Evolutionary conservation across 2,888 invertebrate genomes (phyloP).

Genomic region (Pachymerium ferrugineum): DNA sequence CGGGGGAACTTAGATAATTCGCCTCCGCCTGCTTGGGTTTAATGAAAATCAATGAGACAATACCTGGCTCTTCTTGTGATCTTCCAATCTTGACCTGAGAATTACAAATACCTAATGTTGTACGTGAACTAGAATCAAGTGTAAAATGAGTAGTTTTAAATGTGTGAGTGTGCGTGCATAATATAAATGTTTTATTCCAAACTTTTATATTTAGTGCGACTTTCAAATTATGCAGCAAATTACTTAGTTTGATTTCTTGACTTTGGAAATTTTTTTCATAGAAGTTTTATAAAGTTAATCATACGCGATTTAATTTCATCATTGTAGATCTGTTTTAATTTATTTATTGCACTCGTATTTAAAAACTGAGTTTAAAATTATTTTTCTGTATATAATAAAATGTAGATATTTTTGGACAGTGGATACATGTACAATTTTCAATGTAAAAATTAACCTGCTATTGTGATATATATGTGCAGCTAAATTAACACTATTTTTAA

Average conservation of each 20-base stretch:
- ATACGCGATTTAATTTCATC: not conserved
- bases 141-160: not conserved
- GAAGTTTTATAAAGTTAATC: not conserved
- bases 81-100: conserved; percentile 1
- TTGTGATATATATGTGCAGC: too few relatives aligned
- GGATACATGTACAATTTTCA: too few relatives aligned
- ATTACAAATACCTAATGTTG: too few relatives aligned
- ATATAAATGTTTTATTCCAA: not conserved
- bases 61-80: not conserved
- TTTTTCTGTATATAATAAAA: too few relatives aligned
- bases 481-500: too few relatives aligned
- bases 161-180: not conserved
- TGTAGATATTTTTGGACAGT: too few relatives aligned
- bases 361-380: too few relatives aligned
- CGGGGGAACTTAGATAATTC: not conserved
- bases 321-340: conserved; percentile 12
- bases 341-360: not conserved
- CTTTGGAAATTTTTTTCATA: not conserved
- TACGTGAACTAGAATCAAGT: too few relatives aligned
- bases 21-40: not conserved
- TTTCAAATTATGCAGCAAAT: not conserved
- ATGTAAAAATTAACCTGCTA: too few relatives aligned
- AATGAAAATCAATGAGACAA: not conserved
- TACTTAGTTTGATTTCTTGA: not conserved
- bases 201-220: not conserved